A percentile compares a stretch with the other conserved stretches of the same genome.
Evolutionary conservation across 2,888 invertebrate species (phyloP).

Genomic region (Frankliniella fusca): DNA sequence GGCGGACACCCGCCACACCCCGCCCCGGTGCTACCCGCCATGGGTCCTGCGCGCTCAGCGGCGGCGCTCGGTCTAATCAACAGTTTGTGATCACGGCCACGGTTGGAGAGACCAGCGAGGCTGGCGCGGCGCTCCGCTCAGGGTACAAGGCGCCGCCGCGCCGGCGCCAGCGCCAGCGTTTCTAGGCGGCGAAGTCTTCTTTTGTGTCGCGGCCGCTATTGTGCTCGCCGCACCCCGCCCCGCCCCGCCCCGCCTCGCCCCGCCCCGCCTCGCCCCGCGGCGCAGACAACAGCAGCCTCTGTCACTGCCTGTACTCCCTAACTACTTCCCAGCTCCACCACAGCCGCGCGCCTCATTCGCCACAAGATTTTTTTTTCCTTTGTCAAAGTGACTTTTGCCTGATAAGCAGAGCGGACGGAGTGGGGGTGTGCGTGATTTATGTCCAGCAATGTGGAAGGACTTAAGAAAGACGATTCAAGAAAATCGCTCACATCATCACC

Average conservation of each 20-base stretch:
- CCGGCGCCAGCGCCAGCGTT: not conserved
- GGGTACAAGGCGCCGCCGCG: not conserved
- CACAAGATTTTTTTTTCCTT: no score
- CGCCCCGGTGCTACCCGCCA: no score
- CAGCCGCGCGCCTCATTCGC: not conserved
- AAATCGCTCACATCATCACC: no score
- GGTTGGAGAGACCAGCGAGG: not conserved
- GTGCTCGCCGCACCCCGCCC: not conserved
- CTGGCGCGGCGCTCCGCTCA: not conserved
- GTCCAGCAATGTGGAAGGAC: no score
- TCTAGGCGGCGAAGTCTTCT: conserved; percentile 2
- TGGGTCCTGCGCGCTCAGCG: no score
- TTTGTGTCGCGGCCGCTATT: conserved; percentile 8
- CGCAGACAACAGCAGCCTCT: no score
- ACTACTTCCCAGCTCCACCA: not conserved
- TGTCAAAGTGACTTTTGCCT: no score
- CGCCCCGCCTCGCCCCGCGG: not conserved
- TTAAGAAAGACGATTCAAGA: no score
- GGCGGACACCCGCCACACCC: not conserved
- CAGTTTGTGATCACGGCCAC: not conserved
- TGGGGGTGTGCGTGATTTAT: no score
- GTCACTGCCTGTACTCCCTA: not conserved
- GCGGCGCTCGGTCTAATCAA: no score
- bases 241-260: not conserved
- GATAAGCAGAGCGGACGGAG: no score